Evolutionary conservation across 2,113 vertebrate species (phyloP).

Genomic region (Sinocyclocheilus grahami): DNA sequence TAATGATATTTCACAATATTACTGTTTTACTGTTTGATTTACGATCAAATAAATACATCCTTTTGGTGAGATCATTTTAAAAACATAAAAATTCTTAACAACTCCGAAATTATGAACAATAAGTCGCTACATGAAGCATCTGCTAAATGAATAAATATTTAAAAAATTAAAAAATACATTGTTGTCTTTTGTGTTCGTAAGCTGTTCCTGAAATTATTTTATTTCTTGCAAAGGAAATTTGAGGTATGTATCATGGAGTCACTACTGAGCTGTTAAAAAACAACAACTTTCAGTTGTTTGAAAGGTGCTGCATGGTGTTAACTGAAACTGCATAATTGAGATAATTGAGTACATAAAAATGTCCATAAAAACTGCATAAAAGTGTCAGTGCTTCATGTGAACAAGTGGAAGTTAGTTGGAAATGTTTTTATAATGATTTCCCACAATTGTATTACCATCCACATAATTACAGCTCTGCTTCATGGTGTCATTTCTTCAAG

Average conservation of each 20-base stretch:
- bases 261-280: background rate
- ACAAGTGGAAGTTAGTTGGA: background rate
- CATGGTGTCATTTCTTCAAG: background rate
- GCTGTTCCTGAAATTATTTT: no score
- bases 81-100: no score
- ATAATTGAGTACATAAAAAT: background rate
- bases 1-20: no score
- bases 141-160: no score
- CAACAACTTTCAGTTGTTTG: background rate
- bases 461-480: background rate
- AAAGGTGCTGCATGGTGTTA: background rate
- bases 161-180: no score
- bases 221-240: no score
- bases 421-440: constrained; percentile 7
- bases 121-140: no score
- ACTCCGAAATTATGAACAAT: no score
- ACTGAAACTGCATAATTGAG: background rate
- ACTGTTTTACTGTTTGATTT: no score
- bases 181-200: no score
- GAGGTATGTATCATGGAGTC: background rate
- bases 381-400: background rate
- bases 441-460: background rate
- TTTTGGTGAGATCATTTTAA: no score
- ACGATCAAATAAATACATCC: no score
- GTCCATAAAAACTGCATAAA: background rate